phyloP scores from a whole-genome alignment of 1,140 invertebrate species.

The Battus philenor region DNA sequence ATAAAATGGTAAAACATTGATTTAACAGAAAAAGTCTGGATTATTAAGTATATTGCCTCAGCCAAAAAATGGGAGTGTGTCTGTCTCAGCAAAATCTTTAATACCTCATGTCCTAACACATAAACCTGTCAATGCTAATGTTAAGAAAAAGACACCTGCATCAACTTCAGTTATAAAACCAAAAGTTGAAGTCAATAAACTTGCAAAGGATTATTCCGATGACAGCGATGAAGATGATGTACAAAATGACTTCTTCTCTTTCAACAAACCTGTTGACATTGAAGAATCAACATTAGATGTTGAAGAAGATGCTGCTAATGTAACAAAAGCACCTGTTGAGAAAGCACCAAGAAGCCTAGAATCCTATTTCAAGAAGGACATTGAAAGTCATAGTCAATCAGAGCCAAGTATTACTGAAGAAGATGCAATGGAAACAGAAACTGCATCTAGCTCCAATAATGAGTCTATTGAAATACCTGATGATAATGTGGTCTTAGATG shows the following conservation, averaged over 20 bases:
- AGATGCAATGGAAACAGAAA: constrained; percentile 13
- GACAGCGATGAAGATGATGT: constrained; percentile 67
- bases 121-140: constrained; percentile 38
- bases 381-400: constrained; percentile 21
- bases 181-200: constrained; percentile 28
- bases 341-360: constrained; percentile 39
- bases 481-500: constrained; percentile 42
- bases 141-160: constrained; percentile 36
- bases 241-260: constrained; percentile 76
- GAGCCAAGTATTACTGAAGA: constrained; percentile 14
- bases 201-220: constrained; percentile 53
- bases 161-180: constrained; percentile 30
- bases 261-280: constrained; percentile 55
- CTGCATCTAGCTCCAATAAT: constrained; percentile 23
- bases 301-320: constrained; percentile 21
- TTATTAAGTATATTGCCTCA: constrained; percentile 75
- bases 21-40: constrained; percentile 71
- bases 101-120: constrained; percentile 55
- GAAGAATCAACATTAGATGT: constrained; percentile 40
- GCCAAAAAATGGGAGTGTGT: constrained; percentile 62
- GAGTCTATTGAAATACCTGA: constrained; percentile 15
- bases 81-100: constrained; percentile 38
- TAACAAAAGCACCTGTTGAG: constrained; percentile 6
- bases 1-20: too few relatives aligned
- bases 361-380: constrained; percentile 54